Evolutionary conservation across 2,888 invertebrate genomes (phyloP).

Genomic region (Coremacera marginata): DNA sequence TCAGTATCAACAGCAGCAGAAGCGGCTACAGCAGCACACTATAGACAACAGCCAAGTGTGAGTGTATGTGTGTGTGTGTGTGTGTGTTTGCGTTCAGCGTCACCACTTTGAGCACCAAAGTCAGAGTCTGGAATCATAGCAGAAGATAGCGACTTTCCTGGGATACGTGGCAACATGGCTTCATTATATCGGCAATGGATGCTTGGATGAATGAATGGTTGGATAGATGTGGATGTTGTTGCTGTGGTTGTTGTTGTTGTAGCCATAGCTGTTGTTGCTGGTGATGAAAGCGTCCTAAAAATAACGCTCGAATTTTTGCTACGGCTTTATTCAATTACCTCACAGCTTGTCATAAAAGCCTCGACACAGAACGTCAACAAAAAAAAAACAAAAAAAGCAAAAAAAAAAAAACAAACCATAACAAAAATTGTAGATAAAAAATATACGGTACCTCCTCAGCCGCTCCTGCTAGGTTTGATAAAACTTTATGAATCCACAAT

Average conservation of each 20-base stretch:
- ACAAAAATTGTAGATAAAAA: neutral
- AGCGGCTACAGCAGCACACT: neutral
- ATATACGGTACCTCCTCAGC: neutral
- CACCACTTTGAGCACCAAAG: conserved; percentile 25
- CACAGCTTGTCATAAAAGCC: conserved; percentile 35
- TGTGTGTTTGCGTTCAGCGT: conserved; percentile 3
- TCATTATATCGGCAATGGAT: conserved; percentile 27
- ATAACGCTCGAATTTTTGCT: conserved; percentile 15
- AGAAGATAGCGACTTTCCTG: neutral
- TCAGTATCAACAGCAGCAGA: neutral
- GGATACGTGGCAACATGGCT: conserved; percentile 26
- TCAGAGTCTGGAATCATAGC: conserved; percentile 5
- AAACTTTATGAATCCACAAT: neutral
- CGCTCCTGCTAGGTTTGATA: neutral
- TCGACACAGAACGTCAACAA: neutral
- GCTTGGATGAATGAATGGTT: neutral
- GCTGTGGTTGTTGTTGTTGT: conserved; percentile 16
- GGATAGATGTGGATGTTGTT: neutral
- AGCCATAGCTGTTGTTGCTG: conserved; percentile 16
- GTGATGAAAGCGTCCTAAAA: conserved; percentile 16
- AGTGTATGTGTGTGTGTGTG: neutral
- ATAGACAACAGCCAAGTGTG: neutral
- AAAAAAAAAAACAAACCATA: neutral
- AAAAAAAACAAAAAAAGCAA: neutral
- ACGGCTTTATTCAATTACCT: conserved; percentile 55